Evolutionary conservation across 2,888 invertebrate species (phyloP), one percentile per base, ranked within the genome.

Genomic region (Rhagophthalmus giganteus): DNA sequence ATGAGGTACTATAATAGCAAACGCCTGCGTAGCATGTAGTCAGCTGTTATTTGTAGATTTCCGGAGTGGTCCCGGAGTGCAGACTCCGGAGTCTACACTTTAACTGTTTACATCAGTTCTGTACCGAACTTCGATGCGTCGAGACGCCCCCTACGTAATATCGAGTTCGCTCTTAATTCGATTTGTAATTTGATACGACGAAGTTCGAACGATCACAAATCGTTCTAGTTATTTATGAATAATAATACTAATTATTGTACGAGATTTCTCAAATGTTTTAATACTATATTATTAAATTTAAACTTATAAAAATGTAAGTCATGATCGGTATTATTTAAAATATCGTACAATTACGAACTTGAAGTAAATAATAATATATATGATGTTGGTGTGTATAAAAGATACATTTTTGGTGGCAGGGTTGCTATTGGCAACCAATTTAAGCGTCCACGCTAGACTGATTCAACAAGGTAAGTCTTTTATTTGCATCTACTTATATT

Each of bases 101-200:
- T 41, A 51, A 56, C 50, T 59, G 59, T 57, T 59, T 57, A 57
- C 57, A 55, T 57, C 59, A 59, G 59, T 59, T 32, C 34, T 50
- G 48, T 48, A 47, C 37, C 47, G 48, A 44, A 46, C 47, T 42
- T 38, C 53, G 44, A 38, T 15, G 44, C 51, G 51, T 40, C 45
- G 51, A 12, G 51, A 39, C 51, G 51, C 45, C 25, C 32, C 24
- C 20, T 16, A 15, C n/a, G n/a, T 12, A 28, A 20, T 15, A 27
- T 2, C 34, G 27, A 14, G 9, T 27, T 20, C 30, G 37, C 4
- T 26, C 34, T 34, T 33, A 26, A 14, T 10, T 3, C 20, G 20
- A 20, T 20, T 20, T 20, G 20, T 20, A 20, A 7, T 20, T 20
- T 20, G 20, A 5, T 20, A 20, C 20, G 20, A 20, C n/a, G n/a